Percentiles rank a stretch among this genome's conserved stretches.
Evolutionary conservation across 1,140 invertebrate species (phyloP).

Genomic region (Armadillidium nasatum): DNA sequence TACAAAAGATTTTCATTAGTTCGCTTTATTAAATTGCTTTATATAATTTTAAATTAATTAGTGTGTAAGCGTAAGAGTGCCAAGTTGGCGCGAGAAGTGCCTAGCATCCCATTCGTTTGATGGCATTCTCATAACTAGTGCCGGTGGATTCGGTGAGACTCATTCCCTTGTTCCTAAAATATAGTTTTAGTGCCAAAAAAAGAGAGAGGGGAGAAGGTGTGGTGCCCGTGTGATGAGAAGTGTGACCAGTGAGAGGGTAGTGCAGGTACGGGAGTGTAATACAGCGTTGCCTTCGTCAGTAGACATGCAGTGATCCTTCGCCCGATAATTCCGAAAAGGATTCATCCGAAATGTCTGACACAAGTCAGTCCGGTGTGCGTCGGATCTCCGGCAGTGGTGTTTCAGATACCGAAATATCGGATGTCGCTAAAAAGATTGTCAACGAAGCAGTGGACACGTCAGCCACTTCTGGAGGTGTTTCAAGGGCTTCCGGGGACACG

Average conservation of each 20-base stretch:
- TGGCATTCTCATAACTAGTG: background rate
- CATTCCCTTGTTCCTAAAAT: background rate
- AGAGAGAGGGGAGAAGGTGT: background rate
- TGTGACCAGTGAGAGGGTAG: background rate
- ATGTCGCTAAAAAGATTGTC: constrained; percentile 29
- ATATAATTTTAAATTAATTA: background rate
- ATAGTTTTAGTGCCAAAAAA: constrained; percentile 1
- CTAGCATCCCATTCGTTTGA: background rate
- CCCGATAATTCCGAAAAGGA: background rate
- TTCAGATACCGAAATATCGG: constrained; percentile 31
- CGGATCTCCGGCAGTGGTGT: constrained; percentile 10
- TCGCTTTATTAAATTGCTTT: too few species aligned
- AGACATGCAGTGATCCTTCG: background rate
- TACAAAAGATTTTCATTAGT: too few species aligned
- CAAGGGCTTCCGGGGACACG: constrained; percentile 36
- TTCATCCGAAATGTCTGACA: constrained; percentile 33
- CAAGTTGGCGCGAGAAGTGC: background rate
- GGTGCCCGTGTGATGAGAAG: background rate
- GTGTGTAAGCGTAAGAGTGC: background rate
- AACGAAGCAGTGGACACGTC: constrained; percentile 26
- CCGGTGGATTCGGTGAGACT: background rate
- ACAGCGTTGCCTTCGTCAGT: background rate
- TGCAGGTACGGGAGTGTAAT: background rate
- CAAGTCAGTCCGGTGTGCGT: constrained; percentile 32
- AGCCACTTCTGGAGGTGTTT: constrained; percentile 25